Percentiles rank a stretch among this genome's conserved stretches.
phyloP scores from a whole-genome alignment of 2,797 vertebrate genomes.

The Rhynchotus rufescens region DNA sequence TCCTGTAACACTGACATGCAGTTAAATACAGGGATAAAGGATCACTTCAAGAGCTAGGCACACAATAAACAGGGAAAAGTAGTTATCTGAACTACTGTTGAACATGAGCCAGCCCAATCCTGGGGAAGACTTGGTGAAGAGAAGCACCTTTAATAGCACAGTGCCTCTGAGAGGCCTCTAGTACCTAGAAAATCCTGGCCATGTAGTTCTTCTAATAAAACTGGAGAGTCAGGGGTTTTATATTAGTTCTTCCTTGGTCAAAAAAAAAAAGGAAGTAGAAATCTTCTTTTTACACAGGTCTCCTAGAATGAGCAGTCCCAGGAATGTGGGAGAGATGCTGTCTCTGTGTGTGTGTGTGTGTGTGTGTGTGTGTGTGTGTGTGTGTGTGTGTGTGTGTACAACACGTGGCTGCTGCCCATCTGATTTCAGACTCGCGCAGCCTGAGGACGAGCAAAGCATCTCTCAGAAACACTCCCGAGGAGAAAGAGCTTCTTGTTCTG shows the following conservation, averaged over 20 bases:
- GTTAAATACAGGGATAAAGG: neutral
- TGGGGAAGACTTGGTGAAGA: neutral
- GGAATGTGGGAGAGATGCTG: neutral
- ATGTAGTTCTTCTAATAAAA: neutral
- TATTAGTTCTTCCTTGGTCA: neutral
- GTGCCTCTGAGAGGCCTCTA: neutral
- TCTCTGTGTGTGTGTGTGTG: neutral
- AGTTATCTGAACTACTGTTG: neutral
- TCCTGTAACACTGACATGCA: neutral
- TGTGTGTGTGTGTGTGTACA: neutral
- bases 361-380: neutral
- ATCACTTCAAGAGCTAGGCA: neutral
- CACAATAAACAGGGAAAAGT: neutral
- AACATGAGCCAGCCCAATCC: neutral
- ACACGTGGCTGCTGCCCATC: neutral
- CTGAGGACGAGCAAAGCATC: neutral
- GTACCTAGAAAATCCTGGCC: neutral
- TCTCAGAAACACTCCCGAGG: neutral
- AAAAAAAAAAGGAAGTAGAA: neutral
- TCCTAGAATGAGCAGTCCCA: neutral
- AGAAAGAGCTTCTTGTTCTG: constrained; percentile 14
- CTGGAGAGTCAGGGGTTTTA: neutral
- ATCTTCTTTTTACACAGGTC: neutral
- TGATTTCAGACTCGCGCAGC: neutral
- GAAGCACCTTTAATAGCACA: neutral